These are phyloP conservation scores for Lepetodrilus schrolli DNA, from an alignment of 2,888 invertebrate species.

Conservation along the genomic window DNA sequence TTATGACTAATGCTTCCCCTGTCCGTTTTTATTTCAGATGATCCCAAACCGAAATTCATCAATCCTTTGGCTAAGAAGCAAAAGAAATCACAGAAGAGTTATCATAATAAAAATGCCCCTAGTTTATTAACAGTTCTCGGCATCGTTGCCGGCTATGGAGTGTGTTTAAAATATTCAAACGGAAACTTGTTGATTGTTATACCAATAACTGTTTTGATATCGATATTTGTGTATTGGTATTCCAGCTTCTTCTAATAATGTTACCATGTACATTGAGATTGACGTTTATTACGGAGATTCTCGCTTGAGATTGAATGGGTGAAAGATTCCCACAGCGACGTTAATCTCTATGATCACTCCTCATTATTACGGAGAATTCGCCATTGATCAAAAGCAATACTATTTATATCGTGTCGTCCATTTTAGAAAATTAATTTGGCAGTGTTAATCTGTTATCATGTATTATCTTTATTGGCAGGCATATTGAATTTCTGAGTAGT, in stretches of 20 bases:
- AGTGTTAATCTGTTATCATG: too few species aligned
- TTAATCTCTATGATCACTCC: too few species aligned
- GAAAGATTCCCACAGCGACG: too few species aligned
- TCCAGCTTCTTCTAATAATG: background rate
- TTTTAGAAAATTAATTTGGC: too few species aligned
- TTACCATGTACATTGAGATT: background rate
- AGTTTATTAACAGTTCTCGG: background rate
- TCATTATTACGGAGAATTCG: too few species aligned
- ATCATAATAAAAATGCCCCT: conserved; percentile 18
- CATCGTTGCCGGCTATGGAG: background rate
- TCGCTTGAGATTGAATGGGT: too few species aligned
- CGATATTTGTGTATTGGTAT: conserved; percentile 22
- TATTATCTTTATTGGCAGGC: too few species aligned
- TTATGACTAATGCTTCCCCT: too few species aligned
- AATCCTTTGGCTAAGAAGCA: conserved; percentile 14
- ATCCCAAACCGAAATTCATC: background rate
- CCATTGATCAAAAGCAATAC: too few species aligned
- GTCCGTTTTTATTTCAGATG: conserved; percentile 3
- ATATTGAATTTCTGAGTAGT: too few species aligned
- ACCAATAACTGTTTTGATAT: background rate
- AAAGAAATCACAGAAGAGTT: background rate
- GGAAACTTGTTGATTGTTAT: conserved; percentile 4
- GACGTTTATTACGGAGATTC: too few species aligned
- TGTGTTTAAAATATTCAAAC: background rate
- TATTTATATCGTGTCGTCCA: too few species aligned